Percentiles rank a stretch among this genome's conserved stretches.
Evolutionary conservation across 1,140 invertebrate genomes (phyloP).

Genomic region (Temnothorax curvispinosus): DNA sequence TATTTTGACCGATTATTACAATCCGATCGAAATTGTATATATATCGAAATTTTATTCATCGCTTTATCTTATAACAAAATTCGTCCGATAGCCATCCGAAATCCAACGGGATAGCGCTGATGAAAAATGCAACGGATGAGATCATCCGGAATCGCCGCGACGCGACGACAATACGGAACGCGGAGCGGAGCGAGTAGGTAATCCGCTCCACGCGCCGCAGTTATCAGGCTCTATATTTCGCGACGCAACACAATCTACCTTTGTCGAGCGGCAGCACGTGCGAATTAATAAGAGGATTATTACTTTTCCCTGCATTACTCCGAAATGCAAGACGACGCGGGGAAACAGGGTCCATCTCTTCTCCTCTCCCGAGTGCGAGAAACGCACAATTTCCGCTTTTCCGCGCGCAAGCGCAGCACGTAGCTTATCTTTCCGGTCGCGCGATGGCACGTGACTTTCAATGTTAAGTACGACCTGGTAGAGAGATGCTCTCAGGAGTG

Average conservation of each 20-base stretch:
- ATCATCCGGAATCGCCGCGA: conserved; percentile 19
- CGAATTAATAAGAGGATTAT: conserved; percentile 45
- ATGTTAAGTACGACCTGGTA: conserved; percentile 10
- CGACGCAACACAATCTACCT: conserved; percentile 27
- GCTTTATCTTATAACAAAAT: conserved; percentile 3
- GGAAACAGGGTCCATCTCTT: conserved; percentile 3
- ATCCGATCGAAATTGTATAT: background rate
- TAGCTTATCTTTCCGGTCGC: conserved; percentile 63
- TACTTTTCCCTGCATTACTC: conserved; percentile 30
- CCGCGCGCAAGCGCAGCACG: conserved; percentile 12
- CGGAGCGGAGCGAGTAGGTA: background rate
- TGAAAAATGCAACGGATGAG: conserved; percentile 36
- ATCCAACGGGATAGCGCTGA: background rate
- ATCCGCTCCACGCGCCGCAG: conserved; percentile 17
- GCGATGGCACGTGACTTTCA: conserved; percentile 63
- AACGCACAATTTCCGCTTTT: conserved; percentile 62
- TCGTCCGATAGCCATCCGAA: background rate
- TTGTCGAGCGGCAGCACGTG: background rate
- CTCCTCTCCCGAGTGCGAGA: conserved; percentile 30
- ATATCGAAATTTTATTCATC: background rate
- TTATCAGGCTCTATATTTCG: conserved; percentile 41
- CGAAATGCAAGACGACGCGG: conserved; percentile 40
- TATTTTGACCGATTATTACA: background rate
- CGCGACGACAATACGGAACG: conserved; percentile 1
- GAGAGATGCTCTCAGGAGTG: conserved; percentile 23